A percentile compares a stretch with the other conserved stretches of the same genome.
Evolutionary conservation across 2,797 vertebrate genomes (phyloP).

Genomic region (Lutra lutra): DNA sequence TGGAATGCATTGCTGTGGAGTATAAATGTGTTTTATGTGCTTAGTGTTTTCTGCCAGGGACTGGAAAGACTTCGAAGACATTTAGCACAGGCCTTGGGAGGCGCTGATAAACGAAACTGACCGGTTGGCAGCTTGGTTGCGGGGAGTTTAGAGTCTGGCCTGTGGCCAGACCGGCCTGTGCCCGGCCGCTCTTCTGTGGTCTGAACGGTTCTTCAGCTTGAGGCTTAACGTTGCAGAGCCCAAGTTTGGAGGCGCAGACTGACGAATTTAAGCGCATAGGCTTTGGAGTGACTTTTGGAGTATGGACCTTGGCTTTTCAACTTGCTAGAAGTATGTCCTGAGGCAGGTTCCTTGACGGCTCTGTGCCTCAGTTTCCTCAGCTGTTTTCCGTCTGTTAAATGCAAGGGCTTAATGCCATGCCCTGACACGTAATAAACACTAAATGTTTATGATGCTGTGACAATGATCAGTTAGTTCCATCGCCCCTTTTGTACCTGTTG

Average conservation of each 20-base stretch:
- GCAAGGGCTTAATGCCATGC: background rate
- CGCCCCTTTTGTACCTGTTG: fast-evolving
- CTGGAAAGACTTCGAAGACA: background rate
- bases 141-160: background rate
- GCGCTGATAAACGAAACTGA: background rate
- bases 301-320: background rate
- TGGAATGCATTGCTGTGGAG: background rate
- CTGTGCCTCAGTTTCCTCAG: background rate
- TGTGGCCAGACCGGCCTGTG: too few relatives aligned
- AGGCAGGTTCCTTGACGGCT: background rate
- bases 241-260: fast-evolving
- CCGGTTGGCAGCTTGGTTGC: background rate
- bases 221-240: background rate
- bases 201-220: background rate
- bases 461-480: background rate
- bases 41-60: background rate
- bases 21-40: background rate
- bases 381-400: background rate
- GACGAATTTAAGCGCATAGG: background rate
- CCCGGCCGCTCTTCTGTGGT: too few relatives aligned
- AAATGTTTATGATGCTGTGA: fast-evolving
- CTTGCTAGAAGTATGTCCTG: background rate
- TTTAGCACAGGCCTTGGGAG: background rate
- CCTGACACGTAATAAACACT: background rate
- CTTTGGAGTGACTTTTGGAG: background rate